Base-by-base conservation (phyloP, 2,797 vertebrate species). In the Peromyscus aztecus region DNA sequence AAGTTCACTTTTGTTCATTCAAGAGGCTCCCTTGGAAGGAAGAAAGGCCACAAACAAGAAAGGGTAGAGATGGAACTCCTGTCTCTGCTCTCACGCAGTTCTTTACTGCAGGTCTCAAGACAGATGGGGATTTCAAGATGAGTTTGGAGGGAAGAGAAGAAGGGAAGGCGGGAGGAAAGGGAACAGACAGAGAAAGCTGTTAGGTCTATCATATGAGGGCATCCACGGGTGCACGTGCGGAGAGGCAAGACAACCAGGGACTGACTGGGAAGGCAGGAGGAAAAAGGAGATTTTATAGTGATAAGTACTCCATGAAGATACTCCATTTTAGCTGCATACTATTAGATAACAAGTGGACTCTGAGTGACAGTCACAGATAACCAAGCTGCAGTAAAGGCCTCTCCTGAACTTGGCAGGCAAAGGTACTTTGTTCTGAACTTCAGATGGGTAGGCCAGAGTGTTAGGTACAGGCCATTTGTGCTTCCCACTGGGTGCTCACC, bases 1-100 rank as follows among this genome's bases (percentile, higher is more conserved):
- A 73, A 95, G 81, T 80, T 63, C 76, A 88, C 43, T 91, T 90
- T 78, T 61, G 80, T 86, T 76, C 94, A 76, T 27, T 81, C 65
- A 63, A 80, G 94, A 93, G 59, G n/a, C 34, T 77, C 37, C 73
- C 40, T 94, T 81, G 95, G 90, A 77, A 93, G 77, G 57, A 92
- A 91, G 57, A 43, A 57, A 46, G 37, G 40, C 16, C 14, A 37
- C 2, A 43, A 52, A 37, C 6, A 19, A 49, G 67, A 93, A 77
- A 13, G 0, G 12, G 14, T 24, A 23, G 46, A 40, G 81, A 73
- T 31, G 43, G 61, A 34, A 43, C 65, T 49, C n/a, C 81, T n/a
- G 17, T 19, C 37, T 80, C 61, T 9, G 40, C 4, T 69, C 3
- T 52, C 40, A 37, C 52, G n/a, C 46, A 61, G 67, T 57, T 78